A percentile compares a stretch with the other conserved stretches of the same genome.
phyloP scores from a whole-genome alignment of 1,140 invertebrate species.

The Ptiloglossa arizonensis region DNA sequence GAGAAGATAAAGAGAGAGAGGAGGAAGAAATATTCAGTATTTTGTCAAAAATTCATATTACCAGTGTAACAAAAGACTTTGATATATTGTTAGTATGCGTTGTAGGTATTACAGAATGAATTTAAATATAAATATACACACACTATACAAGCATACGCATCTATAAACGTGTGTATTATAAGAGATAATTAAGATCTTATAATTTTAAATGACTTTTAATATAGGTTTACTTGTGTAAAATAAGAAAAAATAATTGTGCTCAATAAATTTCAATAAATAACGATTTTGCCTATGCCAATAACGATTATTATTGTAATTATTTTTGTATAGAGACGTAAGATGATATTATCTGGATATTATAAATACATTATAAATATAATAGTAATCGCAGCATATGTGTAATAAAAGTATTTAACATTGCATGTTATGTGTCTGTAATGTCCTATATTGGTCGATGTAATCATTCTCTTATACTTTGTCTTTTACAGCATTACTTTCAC shows the following conservation, averaged over 20 bases:
- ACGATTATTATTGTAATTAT: constrained; percentile 66
- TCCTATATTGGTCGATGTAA: not conserved
- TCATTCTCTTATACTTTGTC: not conserved
- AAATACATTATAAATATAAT: constrained; percentile 35
- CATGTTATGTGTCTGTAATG: constrained; percentile 16
- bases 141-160: constrained; percentile 64
- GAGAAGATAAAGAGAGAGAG: constrained; percentile 22
- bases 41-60: constrained; percentile 69
- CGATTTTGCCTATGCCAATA: constrained; percentile 73
- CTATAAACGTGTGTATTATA: constrained; percentile 65
- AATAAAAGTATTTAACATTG: constrained; percentile 52
- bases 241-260: constrained; percentile 71
- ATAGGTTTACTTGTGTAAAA: constrained; percentile 72
- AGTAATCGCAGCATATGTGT: constrained; percentile 40
- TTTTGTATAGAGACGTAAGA: constrained; percentile 58
- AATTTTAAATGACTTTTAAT: constrained; percentile 71
- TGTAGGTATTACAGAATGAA: constrained; percentile 64
- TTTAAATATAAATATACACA: constrained; percentile 65
- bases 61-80: constrained; percentile 68
- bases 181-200: constrained; percentile 68
- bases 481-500: too few species aligned
- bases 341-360: constrained; percentile 47
- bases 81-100: constrained; percentile 69
- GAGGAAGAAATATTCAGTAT: constrained; percentile 66
- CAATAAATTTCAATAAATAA: constrained; percentile 75